Base-by-base conservation (phyloP, 2,113 vertebrate species). In the Manacus vitellinus region DNA sequence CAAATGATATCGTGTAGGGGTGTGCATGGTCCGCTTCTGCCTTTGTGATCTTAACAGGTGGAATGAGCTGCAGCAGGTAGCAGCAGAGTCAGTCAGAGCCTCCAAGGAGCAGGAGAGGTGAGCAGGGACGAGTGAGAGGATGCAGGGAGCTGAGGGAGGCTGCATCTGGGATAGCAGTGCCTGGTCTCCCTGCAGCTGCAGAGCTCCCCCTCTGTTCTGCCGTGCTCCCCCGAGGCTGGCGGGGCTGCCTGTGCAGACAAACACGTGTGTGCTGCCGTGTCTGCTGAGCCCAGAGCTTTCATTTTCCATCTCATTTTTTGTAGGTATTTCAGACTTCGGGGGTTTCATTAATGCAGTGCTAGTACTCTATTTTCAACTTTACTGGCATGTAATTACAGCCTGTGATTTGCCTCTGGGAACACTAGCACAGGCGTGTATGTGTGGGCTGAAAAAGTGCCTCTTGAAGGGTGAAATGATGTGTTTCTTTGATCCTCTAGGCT, bases 201-300 rank as follows among this genome's bases (percentile, higher is more conserved):
- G n/a, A 35, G 54, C 52, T 23, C 12, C 19, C 24, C 14, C 31
- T 62, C 31, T 0, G 0, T 14, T 56, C 52, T 35, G 43, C 39
- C 24, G 17, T 1, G 8, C 20, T 70, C 18, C 25, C 2, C 20
- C 2, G 18, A 4, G 44, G 37, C 52, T 8, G 6, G 28, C 14
- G 4, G 13, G 8, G 33, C 52, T 66, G 19, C 39, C 23, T 23
- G 13, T 43, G 23, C 62, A 46, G 15, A 16, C 37, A 75, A 37
- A 41, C n/a, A 20, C 0, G 0, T 27, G 10, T 1, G 1, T 0
- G 0, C 27, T 20, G 14, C 5, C 41, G 23, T 8, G 0, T 11
- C 25, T 2, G 1, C 73, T 44, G 6, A 35, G 20, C 66, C 35
- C 54, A 70, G 47, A 73, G 49, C 63, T 91, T 89, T 89, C 73